Evolutionary conservation across 2,113 vertebrate species (phyloP).

Genomic region (Pavo muticus): DNA sequence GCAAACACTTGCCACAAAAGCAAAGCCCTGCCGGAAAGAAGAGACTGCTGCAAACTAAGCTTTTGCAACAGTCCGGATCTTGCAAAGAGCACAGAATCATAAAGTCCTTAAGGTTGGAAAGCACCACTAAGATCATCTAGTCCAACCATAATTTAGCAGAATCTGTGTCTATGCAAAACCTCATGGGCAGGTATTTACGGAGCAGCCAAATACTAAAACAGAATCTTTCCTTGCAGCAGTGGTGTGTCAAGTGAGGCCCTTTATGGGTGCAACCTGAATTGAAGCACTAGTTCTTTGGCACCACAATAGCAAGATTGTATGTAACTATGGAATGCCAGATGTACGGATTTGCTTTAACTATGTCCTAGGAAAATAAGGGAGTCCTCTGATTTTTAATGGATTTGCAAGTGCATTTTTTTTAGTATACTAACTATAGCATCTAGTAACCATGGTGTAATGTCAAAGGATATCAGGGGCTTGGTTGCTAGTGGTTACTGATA

Average conservation of each 20-base stretch:
- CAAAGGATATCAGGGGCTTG: slow-evolving; percentile 43
- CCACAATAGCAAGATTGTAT: fast-evolving
- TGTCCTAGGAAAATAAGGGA: neutral
- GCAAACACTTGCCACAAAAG: neutral
- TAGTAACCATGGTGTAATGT: neutral
- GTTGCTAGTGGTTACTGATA: slow-evolving; percentile 56
- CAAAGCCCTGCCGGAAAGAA: slow-evolving; percentile 45
- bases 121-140: too few species aligned
- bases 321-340: neutral
- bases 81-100: neutral
- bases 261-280: neutral
- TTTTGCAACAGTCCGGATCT: slow-evolving; percentile 33
- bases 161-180: fast-evolving
- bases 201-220: fast-evolving
- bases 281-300: neutral
- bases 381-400: neutral
- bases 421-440: neutral
- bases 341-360: neutral
- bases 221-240: fast-evolving
- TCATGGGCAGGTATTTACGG: fast-evolving
- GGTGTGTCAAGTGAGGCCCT: neutral
- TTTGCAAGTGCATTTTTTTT: neutral
- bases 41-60: slow-evolving; percentile 48
- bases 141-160: too few species aligned
- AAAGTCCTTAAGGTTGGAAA: too few species aligned